phyloP scores from a whole-genome alignment of 2,888 invertebrate species.

The Unio pictorum region DNA sequence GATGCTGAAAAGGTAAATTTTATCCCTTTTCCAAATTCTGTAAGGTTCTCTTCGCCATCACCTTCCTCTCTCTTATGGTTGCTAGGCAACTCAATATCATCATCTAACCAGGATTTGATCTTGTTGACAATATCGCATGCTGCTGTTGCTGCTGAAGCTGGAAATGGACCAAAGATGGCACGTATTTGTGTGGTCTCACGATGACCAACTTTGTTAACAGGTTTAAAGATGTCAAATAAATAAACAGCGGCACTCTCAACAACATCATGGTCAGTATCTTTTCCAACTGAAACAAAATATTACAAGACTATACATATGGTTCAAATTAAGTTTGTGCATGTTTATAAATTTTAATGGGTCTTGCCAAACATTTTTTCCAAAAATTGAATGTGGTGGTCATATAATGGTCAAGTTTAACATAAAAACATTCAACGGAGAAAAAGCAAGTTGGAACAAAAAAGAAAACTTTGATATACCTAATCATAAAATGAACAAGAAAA shows the following conservation, averaged over 20 bases:
- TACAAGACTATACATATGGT: constrained; percentile 1
- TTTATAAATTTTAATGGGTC: too few species aligned
- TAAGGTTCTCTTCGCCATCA: constrained; percentile 50
- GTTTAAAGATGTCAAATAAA: constrained; percentile 62
- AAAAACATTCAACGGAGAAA: too few species aligned
- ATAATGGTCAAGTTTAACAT: too few species aligned
- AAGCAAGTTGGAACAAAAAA: too few species aligned
- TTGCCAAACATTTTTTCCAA: too few species aligned
- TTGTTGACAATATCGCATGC: constrained; percentile 56
- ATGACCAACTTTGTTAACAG: constrained; percentile 52
- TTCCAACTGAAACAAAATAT: constrained; percentile 47
- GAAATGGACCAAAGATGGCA: constrained; percentile 67
- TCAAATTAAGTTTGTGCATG: not conserved
- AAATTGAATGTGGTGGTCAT: too few species aligned
- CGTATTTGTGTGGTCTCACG: constrained; percentile 55
- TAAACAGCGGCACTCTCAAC: constrained; percentile 62
- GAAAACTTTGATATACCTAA: too few species aligned
- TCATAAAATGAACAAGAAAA: too few species aligned
- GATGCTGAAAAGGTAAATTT: constrained; percentile 44
- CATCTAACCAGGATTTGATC: constrained; percentile 59
- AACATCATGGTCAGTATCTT: constrained; percentile 52
- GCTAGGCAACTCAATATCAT: constrained; percentile 41
- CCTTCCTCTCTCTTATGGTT: constrained; percentile 45
- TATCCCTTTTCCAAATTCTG: constrained; percentile 59
- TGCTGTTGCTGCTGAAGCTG: constrained; percentile 63